Base-by-base conservation (phyloP, 2,888 invertebrate species). In the Phaonia tiefii region DNA sequence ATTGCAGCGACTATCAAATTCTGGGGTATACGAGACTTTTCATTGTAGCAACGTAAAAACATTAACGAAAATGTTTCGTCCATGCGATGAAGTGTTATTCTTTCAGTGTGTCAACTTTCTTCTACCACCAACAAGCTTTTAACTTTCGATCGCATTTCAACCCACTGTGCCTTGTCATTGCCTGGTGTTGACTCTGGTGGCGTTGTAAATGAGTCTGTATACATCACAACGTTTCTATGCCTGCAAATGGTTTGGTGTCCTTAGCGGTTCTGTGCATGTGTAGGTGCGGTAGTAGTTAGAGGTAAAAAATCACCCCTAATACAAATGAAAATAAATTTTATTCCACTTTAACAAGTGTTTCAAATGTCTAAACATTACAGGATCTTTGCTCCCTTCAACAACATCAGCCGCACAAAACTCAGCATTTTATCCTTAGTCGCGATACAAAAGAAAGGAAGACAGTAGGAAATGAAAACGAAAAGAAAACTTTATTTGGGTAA, bases 311-410 rank as follows among this genome's bases (percentile, higher is more conserved):
- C 56, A 72, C 66, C 67, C 67, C 58, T 15, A 63, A 72, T 44
- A 69, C 42, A 69, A 69, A 60, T 56, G 46, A 49, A 67, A 58
- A 65, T 46, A 67, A 66, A 58, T 49, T 56, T 67, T 49, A 31
- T 74, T 74, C 56, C 31, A 13, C 58, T 58, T 75, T 67, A 76
- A 66, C 44, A 71, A 67, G 60, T 60, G 67, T 72, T 75, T 75
- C 51, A 67, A 67, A 72, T 54, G 44, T 71, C 37, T 71, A 65
- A 60, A 60, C 58, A 58, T 58, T 66, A 22, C 66, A 42, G 5
- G 3, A 39, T 49, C n/a, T 42, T 71, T 75, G 31, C 44, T 2
- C 51, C 26, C 31, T 56, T 58, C 44, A 7, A 2, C 56, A 20
- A 8, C 26, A 22, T 11, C 63, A 10, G 11, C 63, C 22, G 20